Percentiles rank a stretch among this genome's conserved stretches.
Evolutionary conservation across 2,797 vertebrate genomes (phyloP).

Genomic region (Holocentrus rufus): DNA sequence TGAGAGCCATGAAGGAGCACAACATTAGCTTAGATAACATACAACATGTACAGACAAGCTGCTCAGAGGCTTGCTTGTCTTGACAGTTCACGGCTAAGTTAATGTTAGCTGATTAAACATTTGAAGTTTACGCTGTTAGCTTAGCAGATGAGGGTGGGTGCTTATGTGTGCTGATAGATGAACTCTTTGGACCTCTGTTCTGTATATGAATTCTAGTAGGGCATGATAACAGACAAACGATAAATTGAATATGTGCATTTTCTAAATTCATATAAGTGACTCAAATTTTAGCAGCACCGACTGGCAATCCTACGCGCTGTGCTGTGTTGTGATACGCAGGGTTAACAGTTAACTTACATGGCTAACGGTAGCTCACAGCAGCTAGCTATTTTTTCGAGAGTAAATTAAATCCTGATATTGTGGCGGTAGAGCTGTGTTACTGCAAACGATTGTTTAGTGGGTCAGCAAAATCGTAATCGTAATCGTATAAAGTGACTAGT

Average conservation of each 20-base stretch:
- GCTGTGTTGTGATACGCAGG: conserved; percentile 2
- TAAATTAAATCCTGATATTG: neutral
- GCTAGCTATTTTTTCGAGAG: neutral
- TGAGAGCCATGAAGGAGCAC: conserved; percentile 27
- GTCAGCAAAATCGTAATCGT: fast-evolving
- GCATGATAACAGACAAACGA: neutral
- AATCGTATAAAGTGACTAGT: neutral
- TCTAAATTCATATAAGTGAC: conserved; percentile 1
- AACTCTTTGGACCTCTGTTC: neutral
- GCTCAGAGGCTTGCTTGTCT: neutral
- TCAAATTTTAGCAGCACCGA: neutral
- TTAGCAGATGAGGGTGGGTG: neutral
- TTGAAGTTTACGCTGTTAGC: too few species aligned
- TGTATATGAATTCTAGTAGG: neutral
- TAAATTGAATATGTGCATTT: neutral
- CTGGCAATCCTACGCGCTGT: neutral
- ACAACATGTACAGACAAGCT: neutral
- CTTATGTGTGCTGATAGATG: neutral
- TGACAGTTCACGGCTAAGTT: neutral
- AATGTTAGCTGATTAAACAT: neutral
- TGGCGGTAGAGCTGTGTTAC: neutral
- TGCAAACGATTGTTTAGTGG: neutral
- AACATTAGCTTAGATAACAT: conserved; percentile 2
- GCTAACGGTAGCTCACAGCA: conserved; percentile 30
- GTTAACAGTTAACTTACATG: conserved; percentile 16